Evolutionary conservation across 64 coral and sea anemone species (phyloP).

Genomic region (Pocillopora damicornis): DNA sequence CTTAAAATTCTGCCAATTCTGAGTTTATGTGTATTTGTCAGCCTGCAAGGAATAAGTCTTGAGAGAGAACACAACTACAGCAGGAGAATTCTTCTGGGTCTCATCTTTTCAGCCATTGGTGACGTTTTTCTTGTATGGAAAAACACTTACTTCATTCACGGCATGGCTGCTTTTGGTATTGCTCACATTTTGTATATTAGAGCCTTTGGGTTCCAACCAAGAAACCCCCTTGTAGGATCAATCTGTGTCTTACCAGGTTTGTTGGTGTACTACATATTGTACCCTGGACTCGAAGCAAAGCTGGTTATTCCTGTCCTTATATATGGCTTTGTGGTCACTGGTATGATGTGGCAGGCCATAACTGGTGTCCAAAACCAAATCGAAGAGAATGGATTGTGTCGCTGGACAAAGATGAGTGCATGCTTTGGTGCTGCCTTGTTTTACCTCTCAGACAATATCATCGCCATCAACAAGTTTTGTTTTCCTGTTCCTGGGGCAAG

Average conservation of each 20-base stretch:
- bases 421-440: conserved; percentile 87
- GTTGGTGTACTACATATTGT: conserved; percentile 53
- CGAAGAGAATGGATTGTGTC: conserved; percentile 59
- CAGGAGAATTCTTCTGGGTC: conserved; percentile 78
- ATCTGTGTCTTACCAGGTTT: conserved; percentile 47
- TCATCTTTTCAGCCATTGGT: conserved; percentile 90
- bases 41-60: conserved; percentile 76
- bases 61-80: conserved; percentile 84
- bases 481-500: conserved; percentile 65
- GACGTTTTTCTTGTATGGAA: conserved; percentile 96
- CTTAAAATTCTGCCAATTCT: conserved; percentile 83
- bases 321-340: conserved; percentile 66
- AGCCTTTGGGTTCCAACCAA: conserved; percentile 87
- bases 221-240: conserved; percentile 18
- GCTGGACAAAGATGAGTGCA: conserved; percentile 95
- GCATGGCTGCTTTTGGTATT: conserved; percentile 86
- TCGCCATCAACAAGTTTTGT: conserved; percentile 94
- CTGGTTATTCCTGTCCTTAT: conserved; percentile 69
- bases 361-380: conserved; percentile 65
- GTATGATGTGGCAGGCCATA: conserved; percentile 85
- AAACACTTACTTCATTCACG: conserved; percentile 85
- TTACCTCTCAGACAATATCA: conserved; percentile 80
- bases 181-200: conserved; percentile 86
- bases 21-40: conserved; percentile 84
- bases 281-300: conserved; percentile 74